Evolutionary conservation across 1,140 invertebrate genomes (phyloP).

Genomic region (Philaenus spumarius): DNA sequence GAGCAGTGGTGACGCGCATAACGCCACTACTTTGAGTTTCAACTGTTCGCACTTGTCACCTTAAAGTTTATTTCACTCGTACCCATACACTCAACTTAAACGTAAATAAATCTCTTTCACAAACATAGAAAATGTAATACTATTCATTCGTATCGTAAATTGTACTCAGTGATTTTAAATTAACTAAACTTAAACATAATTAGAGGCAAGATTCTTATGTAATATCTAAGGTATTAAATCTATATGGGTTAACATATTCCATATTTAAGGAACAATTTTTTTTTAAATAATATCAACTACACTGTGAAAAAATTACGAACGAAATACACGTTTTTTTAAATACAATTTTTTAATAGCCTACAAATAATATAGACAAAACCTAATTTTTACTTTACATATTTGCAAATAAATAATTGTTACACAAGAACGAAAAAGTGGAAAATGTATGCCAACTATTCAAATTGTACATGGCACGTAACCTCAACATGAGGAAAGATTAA

Average conservation of each 20-base stretch:
- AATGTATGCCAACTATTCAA: neutral
- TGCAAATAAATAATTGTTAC: neutral
- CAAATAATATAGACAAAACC: neutral
- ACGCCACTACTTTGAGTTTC: neutral
- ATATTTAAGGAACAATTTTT: neutral
- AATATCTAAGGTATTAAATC: neutral
- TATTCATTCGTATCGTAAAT: neutral
- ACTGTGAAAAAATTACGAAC: neutral
- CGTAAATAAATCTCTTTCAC: neutral
- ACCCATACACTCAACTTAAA: neutral
- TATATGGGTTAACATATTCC: neutral
- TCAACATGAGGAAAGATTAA: constrained; percentile 18
- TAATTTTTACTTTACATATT: constrained; percentile 5
- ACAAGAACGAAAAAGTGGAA: neutral
- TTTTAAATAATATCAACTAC: neutral
- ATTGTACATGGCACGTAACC: constrained; percentile 16
- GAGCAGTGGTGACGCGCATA: constrained; percentile 12
- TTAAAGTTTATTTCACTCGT: neutral
- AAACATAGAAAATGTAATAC: neutral
- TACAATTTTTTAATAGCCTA: neutral
- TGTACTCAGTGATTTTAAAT: constrained; percentile 4
- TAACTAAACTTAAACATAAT: neutral
- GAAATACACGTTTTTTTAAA: neutral
- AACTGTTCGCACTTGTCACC: neutral
- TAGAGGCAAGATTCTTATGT: neutral